phyloP scores from a whole-genome alignment of 2,888 invertebrate species.

The Drosophila algonquin region DNA sequence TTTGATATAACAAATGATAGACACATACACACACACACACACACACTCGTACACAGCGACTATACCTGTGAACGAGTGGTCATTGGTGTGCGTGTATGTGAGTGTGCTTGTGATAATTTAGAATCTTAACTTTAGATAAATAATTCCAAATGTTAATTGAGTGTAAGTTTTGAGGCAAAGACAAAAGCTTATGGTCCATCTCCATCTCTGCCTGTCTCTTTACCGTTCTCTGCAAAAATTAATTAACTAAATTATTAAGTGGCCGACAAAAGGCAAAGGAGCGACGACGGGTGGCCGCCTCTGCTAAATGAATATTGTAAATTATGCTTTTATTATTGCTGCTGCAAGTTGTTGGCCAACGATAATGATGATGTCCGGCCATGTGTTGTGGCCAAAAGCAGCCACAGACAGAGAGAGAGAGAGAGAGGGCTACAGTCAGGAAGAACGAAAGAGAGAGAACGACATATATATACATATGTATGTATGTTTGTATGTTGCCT shows the following conservation, averaged over 20 bases:
- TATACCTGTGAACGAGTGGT: neutral
- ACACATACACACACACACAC: slow-evolving; percentile 43
- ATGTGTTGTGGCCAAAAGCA: slow-evolving; percentile 51
- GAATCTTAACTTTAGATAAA: slow-evolving; percentile 53
- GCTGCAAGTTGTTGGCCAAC: slow-evolving; percentile 70
- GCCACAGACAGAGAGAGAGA: neutral
- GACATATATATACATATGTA: slow-evolving; percentile 8
- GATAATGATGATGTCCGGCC: slow-evolving; percentile 77
- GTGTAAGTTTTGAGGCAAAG: slow-evolving; percentile 67
- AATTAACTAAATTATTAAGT: slow-evolving; percentile 77
- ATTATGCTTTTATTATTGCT: slow-evolving; percentile 76
- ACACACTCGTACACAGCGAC: neutral
- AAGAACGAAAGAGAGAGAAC: neutral
- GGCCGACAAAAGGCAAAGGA: slow-evolving; percentile 26
- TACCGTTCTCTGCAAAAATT: slow-evolving; percentile 54
- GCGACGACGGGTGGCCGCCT: neutral
- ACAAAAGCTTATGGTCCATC: slow-evolving; percentile 50
- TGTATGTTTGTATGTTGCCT: neutral
- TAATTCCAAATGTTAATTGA: slow-evolving; percentile 78
- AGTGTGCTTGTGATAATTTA: slow-evolving; percentile 57
- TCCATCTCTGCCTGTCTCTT: neutral
- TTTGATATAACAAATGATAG: slow-evolving; percentile 38
- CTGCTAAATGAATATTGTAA: slow-evolving; percentile 61
- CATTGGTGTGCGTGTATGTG: neutral
- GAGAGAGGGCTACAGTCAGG: neutral